phyloP scores from a whole-genome alignment of 2,797 vertebrate genomes.

The Nannoperca obscura region DNA sequence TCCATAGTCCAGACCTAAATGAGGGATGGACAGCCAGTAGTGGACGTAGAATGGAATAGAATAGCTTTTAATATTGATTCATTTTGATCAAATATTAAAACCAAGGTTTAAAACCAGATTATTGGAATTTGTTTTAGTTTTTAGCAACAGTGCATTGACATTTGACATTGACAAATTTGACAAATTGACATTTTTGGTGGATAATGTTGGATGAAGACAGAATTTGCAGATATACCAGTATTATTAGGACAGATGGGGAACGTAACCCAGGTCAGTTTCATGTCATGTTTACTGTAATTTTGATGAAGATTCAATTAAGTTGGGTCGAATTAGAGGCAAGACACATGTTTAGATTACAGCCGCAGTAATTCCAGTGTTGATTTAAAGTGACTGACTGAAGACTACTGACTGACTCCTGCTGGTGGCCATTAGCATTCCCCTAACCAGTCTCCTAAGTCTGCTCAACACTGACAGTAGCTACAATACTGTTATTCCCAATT shows the following conservation, averaged over 20 bases:
- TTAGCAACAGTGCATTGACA: no score
- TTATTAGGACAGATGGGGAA: not conserved
- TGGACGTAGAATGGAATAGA: not conserved
- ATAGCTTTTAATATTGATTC: not conserved
- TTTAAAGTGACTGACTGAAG: no score
- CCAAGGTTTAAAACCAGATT: not conserved
- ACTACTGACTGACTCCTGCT: not conserved
- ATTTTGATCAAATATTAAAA: not conserved
- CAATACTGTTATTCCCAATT: not conserved
- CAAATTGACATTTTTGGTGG: not conserved
- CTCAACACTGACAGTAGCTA: not conserved
- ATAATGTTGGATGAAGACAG: not conserved
- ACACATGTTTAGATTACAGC: not conserved
- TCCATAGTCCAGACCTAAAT: conserved; percentile 32
- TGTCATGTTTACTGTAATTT: no score
- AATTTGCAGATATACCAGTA: no score
- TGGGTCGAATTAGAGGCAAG: not conserved
- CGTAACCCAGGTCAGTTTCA: not conserved
- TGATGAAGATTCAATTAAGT: not conserved
- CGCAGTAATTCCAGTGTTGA: not conserved
- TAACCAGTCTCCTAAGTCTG: not conserved
- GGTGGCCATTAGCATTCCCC: not conserved
- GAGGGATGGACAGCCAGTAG: not conserved
- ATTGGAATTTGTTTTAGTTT: not conserved
- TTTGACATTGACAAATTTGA: no score